Percentiles rank a stretch among this genome's conserved stretches.
Evolutionary conservation across 53 echinoderm and acorn worm genomes (phyloP).

Genomic region (Luidia sarsii): DNA sequence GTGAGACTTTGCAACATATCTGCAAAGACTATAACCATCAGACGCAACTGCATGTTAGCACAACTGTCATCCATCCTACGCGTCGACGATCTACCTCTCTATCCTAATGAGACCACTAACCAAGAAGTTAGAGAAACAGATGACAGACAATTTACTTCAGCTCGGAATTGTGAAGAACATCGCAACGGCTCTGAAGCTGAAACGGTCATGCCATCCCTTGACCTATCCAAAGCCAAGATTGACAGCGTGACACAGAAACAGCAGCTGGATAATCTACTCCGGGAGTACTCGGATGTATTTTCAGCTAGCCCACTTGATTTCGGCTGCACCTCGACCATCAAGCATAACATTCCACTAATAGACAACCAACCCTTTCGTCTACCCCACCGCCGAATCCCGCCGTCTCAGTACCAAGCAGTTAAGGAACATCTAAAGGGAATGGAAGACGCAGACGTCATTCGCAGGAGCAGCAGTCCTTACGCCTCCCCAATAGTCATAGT

Average conservation of each 20-base stretch:
- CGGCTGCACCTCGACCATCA: conserved; percentile 15
- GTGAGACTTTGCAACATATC: not conserved
- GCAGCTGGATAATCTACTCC: not conserved
- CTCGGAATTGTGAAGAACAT: not conserved
- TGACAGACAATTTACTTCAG: not conserved
- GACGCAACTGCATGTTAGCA: conserved; percentile 1
- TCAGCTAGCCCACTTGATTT: conserved; percentile 3
- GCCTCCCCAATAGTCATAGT: too few species aligned
- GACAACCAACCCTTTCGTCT: too few species aligned
- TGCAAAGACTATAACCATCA: not conserved
- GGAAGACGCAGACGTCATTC: too few species aligned
- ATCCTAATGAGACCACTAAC: not conserved
- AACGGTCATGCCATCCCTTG: not conserved
- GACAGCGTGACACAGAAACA: conserved; percentile 1
- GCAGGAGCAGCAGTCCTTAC: too few species aligned
- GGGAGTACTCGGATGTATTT: too few species aligned
- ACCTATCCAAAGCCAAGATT: conserved; percentile 1
- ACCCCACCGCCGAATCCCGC: too few species aligned
- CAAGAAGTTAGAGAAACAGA: not conserved
- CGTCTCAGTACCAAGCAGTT: conserved; percentile 31
- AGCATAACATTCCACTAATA: too few species aligned
- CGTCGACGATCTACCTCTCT: too few species aligned
- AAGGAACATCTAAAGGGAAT: too few species aligned
- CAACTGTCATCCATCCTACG: conserved; percentile 7
- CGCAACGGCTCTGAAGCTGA: not conserved